These are phyloP conservation scores for Eurosta solidaginis DNA, from an alignment of 1,140 invertebrate species.

Conservation along the genomic window DNA sequence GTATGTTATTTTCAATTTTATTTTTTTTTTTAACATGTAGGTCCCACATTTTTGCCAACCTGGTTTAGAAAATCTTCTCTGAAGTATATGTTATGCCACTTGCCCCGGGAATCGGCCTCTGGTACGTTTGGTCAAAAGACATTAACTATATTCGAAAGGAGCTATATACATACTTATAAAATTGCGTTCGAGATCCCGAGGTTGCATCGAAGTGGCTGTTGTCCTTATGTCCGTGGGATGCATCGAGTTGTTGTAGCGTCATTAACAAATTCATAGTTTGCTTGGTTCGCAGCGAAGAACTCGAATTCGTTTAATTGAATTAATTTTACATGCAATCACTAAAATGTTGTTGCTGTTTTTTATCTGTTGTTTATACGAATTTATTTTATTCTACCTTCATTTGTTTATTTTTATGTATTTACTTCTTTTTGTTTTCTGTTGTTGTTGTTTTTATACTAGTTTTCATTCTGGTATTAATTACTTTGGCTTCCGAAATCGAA, in stretches of 20 bases:
- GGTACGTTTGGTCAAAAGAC: too few relatives aligned
- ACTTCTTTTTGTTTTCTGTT: neutral
- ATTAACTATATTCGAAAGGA: too few relatives aligned
- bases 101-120: too few relatives aligned
- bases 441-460: conserved; percentile 34
- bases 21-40: too few relatives aligned
- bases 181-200: too few relatives aligned
- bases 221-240: neutral
- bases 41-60: too few relatives aligned
- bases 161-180: too few relatives aligned
- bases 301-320: conserved; percentile 57
- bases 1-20: too few relatives aligned
- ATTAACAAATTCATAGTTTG: neutral
- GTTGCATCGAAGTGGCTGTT: neutral
- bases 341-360: conserved; percentile 31
- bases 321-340: conserved; percentile 56
- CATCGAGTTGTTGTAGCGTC: neutral
- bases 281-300: neutral
- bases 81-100: too few relatives aligned
- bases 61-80: too few relatives aligned
- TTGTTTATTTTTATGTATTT: neutral
- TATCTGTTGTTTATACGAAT: neutral
- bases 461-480: conserved; percentile 54
- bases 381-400: neutral
- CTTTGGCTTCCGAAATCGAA: conserved; percentile 60